A percentile compares a stretch with the other conserved stretches of the same genome.
Conservation (phyloP, 2,113 vertebrate species). For the Tonatia bakeri region DNA sequence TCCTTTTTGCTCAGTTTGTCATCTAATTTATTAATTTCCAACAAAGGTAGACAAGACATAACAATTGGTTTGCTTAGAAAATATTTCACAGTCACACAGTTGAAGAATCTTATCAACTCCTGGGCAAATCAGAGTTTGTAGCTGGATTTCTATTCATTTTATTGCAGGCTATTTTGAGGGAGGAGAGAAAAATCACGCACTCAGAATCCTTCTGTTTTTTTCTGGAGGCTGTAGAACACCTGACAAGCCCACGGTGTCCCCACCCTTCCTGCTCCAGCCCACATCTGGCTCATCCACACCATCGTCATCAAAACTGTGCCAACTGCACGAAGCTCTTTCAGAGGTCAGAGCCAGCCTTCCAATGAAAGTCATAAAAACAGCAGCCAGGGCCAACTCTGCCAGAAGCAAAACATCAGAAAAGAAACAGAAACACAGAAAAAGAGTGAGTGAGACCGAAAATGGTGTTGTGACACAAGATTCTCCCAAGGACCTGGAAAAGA, state of each 20-base stretch:
- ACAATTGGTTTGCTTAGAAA: background rate
- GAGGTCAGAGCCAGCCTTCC: background rate
- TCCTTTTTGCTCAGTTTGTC: too few species aligned
- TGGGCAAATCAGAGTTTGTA: background rate
- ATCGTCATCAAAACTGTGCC: background rate
- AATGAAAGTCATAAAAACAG: background rate
- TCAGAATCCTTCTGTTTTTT: background rate
- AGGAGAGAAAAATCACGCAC: background rate
- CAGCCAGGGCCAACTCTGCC: background rate
- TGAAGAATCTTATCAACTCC: background rate
- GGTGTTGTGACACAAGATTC: background rate
- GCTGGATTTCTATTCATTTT: background rate
- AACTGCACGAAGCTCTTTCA: background rate
- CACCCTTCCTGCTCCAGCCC: background rate
- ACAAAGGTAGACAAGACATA: background rate
- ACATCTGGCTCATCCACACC: background rate
- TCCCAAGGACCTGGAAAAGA: background rate
- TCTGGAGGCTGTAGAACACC: background rate
- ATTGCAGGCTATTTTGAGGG: background rate
- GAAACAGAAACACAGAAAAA: background rate
- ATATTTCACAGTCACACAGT: background rate
- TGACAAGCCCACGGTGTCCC: background rate
- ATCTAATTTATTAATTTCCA: background rate
- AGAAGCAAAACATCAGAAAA: background rate
- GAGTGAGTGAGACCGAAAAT: background rate